These are phyloP conservation scores for Dendrolimus punctatus DNA, from an alignment of 1,140 invertebrate species.

Conservation along the genomic window DNA sequence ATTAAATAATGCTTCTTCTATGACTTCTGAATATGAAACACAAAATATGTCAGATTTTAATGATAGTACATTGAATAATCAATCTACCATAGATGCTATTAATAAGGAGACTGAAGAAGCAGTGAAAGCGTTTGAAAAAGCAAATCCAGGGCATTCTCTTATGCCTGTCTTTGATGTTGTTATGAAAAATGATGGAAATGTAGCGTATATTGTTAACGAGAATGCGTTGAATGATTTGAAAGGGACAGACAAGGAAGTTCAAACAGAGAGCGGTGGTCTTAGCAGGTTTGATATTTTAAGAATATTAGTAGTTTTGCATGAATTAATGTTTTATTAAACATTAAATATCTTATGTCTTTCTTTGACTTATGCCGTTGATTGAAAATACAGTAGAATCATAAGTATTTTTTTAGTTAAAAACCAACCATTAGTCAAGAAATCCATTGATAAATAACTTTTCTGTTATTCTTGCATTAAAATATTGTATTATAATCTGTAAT, in stretches of 20 bases:
- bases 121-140: constrained; percentile 7
- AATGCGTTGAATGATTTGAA: constrained; percentile 9
- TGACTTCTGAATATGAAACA: too few species aligned
- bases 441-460: too few species aligned
- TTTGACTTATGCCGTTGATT: too few species aligned
- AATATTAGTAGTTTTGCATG: background rate
- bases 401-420: too few species aligned
- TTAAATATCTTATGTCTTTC: too few species aligned
- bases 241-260: constrained; percentile 12
- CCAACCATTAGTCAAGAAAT: too few species aligned
- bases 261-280: constrained; percentile 5
- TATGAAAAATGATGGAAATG: constrained; percentile 19
- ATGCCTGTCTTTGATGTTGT: constrained; percentile 18
- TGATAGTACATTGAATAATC: background rate
- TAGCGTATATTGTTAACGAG: constrained; percentile 14
- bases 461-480: too few species aligned
- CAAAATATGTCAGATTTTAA: background rate
- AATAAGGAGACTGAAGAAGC: background rate
- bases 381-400: too few species aligned
- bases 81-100: background rate
- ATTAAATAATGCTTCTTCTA: too few species aligned
- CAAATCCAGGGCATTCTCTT: constrained; percentile 4
- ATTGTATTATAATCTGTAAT: too few species aligned
- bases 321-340: background rate
- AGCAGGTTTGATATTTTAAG: constrained; percentile 4